phyloP scores from a whole-genome alignment of 2,797 vertebrate genomes.

The Nyctalus aviator region DNA sequence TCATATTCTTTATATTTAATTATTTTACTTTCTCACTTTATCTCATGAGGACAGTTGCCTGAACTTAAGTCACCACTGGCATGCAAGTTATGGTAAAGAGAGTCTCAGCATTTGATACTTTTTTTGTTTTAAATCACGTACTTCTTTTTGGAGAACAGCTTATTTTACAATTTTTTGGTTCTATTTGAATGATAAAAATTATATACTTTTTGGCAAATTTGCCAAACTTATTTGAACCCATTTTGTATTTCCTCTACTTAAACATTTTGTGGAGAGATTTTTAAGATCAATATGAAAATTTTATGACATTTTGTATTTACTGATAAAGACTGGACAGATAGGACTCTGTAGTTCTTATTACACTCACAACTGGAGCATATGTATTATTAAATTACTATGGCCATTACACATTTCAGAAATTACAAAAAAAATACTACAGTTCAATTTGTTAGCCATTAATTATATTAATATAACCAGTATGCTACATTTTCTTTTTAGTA shows the following conservation, averaged over 20 bases:
- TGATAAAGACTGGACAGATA: background rate
- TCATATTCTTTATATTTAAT: conserved; percentile 43
- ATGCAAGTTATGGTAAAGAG: conserved; percentile 2
- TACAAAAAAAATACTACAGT: background rate
- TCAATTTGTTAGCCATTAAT: conserved; percentile 20
- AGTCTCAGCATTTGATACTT: background rate
- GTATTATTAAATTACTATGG: conserved; percentile 30
- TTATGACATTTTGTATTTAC: conserved; percentile 5
- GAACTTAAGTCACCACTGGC: conserved; percentile 4
- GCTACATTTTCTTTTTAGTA: background rate
- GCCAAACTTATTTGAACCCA: conserved; percentile 16
- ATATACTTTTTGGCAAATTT: conserved; percentile 29
- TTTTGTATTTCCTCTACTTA: conserved; percentile 38
- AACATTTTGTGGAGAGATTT: conserved; percentile 53
- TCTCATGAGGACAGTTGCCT: conserved; percentile 20
- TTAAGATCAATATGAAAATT: conserved; percentile 25
- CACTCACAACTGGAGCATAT: background rate
- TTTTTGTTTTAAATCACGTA: conserved; percentile 31
- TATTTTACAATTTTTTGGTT: conserved; percentile 38
- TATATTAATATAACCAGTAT: background rate
- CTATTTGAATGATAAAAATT: conserved; percentile 46
- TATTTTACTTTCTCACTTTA: conserved; percentile 57
- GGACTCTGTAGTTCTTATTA: background rate
- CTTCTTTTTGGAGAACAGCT: conserved; percentile 47
- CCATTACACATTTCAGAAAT: conserved; percentile 21